These are phyloP conservation scores for Cichladusa arquata DNA, from an alignment of 2,113 vertebrate genomes.

Conservation along the genomic window DNA sequence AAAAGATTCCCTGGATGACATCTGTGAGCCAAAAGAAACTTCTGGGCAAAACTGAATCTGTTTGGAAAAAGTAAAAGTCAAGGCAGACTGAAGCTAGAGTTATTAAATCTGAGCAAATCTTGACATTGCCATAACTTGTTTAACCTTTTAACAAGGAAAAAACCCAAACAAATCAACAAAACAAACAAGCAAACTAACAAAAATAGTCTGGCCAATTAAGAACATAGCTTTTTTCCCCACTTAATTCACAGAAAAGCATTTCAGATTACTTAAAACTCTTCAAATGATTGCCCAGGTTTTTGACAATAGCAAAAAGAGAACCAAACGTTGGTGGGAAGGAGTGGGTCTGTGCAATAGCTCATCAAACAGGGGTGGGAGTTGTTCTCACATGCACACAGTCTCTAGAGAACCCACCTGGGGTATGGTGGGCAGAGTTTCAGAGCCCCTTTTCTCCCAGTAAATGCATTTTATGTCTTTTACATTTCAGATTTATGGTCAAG, in stretches of 20 bases:
- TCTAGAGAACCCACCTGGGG: neutral
- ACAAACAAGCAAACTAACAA: neutral
- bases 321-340: neutral
- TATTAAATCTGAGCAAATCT: neutral
- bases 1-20: neutral
- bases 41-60: neutral
- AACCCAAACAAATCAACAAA: neutral
- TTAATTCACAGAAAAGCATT: neutral
- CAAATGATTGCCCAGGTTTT: neutral
- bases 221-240: fast-evolving
- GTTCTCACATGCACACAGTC: neutral
- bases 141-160: neutral
- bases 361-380: neutral
- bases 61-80: neutral
- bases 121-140: neutral
- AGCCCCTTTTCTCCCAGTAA: neutral
- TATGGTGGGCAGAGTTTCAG: neutral
- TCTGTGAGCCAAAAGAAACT: neutral
- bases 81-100: neutral
- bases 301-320: neutral
- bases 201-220: neutral
- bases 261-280: neutral
- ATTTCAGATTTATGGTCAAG: neutral
- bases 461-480: neutral
- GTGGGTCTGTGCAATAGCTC: neutral